A percentile compares a stretch with the other conserved stretches of the same genome.
Evolutionary conservation across 2,888 invertebrate genomes (phyloP).

Genomic region (Chrysodeixis includens): DNA sequence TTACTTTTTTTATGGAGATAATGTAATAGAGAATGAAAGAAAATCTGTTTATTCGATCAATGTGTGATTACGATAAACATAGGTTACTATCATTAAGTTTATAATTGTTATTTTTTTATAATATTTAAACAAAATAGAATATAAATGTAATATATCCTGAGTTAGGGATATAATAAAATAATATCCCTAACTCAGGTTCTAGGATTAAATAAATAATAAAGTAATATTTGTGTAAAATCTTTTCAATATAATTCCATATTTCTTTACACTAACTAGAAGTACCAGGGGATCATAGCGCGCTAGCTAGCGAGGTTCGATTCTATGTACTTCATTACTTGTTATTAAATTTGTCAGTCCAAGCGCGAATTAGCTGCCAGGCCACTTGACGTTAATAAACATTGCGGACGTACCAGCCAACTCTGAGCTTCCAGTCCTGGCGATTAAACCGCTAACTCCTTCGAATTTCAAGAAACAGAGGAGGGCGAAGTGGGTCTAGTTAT

Average conservation of each 20-base stretch:
- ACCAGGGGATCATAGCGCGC: slow-evolving; percentile 46
- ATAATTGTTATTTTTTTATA: too few species aligned
- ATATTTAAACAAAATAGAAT: too few species aligned
- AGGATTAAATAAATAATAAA: too few species aligned
- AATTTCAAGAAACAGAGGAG: slow-evolving; percentile 35
- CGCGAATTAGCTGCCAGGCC: slow-evolving; percentile 75
- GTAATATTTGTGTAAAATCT: slow-evolving; percentile 4
- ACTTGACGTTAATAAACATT: slow-evolving; percentile 80
- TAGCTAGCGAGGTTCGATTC: slow-evolving; percentile 47
- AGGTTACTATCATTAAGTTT: too few species aligned
- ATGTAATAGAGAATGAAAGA: neutral
- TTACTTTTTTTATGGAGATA: slow-evolving; percentile 12
- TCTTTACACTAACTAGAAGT: slow-evolving; percentile 34
- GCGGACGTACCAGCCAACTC: slow-evolving; percentile 58
- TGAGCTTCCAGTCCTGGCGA: slow-evolving; percentile 54
- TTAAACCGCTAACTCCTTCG: slow-evolving; percentile 40
- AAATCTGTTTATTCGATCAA: neutral
- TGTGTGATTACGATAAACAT: neutral
- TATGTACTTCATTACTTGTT: slow-evolving; percentile 72
- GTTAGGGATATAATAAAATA: too few species aligned
- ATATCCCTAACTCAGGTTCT: too few species aligned
- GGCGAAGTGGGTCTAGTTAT: slow-evolving; percentile 54
- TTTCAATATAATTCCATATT: slow-evolving; percentile 8
- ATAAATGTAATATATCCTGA: too few species aligned
- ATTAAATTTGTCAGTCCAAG: slow-evolving; percentile 80